Evolutionary conservation across 2,888 invertebrate species (phyloP), one percentile per base, ranked within the genome.

Genomic region (Limnephilus rhombicus): DNA sequence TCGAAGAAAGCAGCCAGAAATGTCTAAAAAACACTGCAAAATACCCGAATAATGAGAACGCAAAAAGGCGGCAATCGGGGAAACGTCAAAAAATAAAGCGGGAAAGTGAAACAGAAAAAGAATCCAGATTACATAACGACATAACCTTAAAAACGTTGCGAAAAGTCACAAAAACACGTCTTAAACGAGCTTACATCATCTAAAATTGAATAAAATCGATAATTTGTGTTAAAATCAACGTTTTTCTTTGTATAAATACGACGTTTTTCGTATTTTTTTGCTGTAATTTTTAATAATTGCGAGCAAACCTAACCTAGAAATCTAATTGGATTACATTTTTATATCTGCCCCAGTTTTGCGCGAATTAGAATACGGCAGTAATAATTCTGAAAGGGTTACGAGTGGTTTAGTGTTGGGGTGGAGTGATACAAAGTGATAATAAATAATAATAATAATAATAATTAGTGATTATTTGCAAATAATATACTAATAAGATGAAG

Each of bases 61-160:
- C 83, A 41, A 31, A 53, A 34, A 18, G 13, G 49, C 90, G 83
- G 34, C 34, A 24, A 83, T 18, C 49, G 12, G 53, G 29, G 24
- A 83, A 83, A 83, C 90, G 90, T 90, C 83, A 49, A 24, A 85
- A 90, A 83, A 89, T 31, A 82, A 83, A 83, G 90, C 45, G 90
- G 83, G 83, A 81, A 37, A 13, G 41, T 24, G 41, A 24, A 80
- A 80, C 12, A 12, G 37, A 9, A 37, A 49, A 86, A 85, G n/a
- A 7, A 15, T 53, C 31, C n/a, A 82, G n/a, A 49, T 90, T 90
- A 90, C 90, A 90, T 90, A 90, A 90, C 45, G 41, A 80, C 49
- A 83, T 90, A 90, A 90, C 90, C 83, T 90, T 53, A 82, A 90
- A 90, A 53, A 13, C 49, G 45, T 3, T n/a, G 24, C 24, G 34